Evolutionary conservation across 1,140 invertebrate genomes (phyloP), one percentile per base, ranked within the genome.

Genomic region (Neotoxoptera formosana): DNA sequence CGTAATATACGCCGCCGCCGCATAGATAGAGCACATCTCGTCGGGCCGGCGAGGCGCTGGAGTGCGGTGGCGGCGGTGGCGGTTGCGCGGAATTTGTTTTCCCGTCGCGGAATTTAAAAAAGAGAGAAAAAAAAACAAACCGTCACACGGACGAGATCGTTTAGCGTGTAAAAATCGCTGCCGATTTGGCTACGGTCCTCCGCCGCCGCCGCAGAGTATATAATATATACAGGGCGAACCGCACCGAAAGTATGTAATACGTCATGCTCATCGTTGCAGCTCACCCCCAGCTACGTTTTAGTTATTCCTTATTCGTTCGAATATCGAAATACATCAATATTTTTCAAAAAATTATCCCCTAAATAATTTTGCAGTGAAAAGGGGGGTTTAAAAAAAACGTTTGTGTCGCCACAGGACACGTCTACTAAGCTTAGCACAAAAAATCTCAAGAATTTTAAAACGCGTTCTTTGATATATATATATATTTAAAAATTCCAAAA

Each of bases 31-130:
- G n/a, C n/a, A 6, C 60, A 76, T n/a, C n/a, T 76, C 30, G 60
- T 30, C 25, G 30, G 86, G 7, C 21, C 34, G 51, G 23, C 47
- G 45, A n/a, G 87, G 84, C 87, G 48, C 87, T 89, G 87, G 87
- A 89, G 87, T 89, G 87, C 87, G 48, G 67, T 84, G 91, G 91
- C 76, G 76, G 87, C 87, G 48, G 67, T 84, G 91, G 91, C 76
- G 91, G 67, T 76, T 14, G 30, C 14, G 41, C 90, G 90, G 90
- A 91, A 91, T 91, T 83, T 91, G n/a, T 53, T 76, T 76, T 76
- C n/a, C 90, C 20, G 91, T 92, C 91, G 91, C 91, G 91, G 91
- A 92, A 92, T 92, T 92, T 53, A 34, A 83, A 92, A n/a, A 36
- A 41, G 4, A 41, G 4, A 41, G 4, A 41, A 88, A 48, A 48